A percentile compares a stretch with the other conserved stretches of the same genome.
phyloP scores from a whole-genome alignment of 2,113 vertebrate species.

The Castor canadensis region DNA sequence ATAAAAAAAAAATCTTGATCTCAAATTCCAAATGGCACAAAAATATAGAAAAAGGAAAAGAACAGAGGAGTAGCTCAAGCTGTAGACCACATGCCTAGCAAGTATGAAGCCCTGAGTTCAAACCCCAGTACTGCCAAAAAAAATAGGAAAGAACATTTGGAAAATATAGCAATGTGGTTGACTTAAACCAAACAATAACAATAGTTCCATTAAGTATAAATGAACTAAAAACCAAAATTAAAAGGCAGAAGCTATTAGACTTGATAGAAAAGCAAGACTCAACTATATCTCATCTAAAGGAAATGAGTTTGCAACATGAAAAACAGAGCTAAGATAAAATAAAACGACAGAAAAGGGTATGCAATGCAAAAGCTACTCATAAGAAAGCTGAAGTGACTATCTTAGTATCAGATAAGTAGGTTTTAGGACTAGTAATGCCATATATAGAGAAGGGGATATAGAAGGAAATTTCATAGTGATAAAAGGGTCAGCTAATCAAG shows the following conservation, averaged over 20 bases:
- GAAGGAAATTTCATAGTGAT: too few species aligned
- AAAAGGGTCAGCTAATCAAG: too few species aligned
- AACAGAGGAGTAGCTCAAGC: too few species aligned
- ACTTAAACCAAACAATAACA: not conserved
- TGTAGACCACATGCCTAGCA: too few species aligned
- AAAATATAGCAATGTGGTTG: not conserved
- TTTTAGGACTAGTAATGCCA: too few species aligned
- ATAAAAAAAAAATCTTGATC: not conserved
- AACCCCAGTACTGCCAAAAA: too few species aligned
- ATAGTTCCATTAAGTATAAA: not conserved
- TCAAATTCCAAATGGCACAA: not conserved
- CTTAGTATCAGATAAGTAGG: not conserved
- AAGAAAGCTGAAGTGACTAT: not conserved
- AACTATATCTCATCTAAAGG: not conserved
- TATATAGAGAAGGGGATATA: not conserved
- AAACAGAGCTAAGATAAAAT: not conserved
- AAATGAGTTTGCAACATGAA: not conserved
- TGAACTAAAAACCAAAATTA: not conserved
- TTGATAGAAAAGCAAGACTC: not conserved
- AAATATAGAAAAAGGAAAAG: not conserved
- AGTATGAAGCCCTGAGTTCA: too few species aligned
- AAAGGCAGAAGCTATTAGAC: not conserved
- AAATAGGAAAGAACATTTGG: not conserved
- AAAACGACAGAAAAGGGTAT: not conserved
- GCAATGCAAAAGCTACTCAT: not conserved